phyloP scores from a whole-genome alignment of 1,140 invertebrate genomes.

The Pseudoatta argentina region DNA sequence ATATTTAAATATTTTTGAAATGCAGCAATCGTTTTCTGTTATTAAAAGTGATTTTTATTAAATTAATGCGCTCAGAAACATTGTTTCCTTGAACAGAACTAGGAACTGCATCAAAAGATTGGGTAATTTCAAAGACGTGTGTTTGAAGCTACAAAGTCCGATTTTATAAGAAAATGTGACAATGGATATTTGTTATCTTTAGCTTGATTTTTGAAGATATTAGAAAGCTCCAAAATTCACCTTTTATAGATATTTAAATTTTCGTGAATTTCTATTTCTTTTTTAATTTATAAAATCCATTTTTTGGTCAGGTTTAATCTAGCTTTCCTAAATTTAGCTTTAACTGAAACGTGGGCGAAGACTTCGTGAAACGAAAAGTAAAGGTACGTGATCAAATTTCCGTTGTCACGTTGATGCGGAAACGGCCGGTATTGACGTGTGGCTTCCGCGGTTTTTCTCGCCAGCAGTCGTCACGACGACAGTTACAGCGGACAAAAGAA shows the following conservation, averaged over 20 bases:
- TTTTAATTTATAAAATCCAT: not conserved
- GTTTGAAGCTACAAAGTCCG: not conserved
- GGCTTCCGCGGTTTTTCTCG: constrained; percentile 25
- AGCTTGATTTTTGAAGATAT: not conserved
- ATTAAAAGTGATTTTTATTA: not conserved
- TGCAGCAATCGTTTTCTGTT: not conserved
- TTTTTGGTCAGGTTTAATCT: not conserved
- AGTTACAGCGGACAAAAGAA: constrained; percentile 36
- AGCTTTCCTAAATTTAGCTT: not conserved
- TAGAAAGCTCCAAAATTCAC: not conserved
- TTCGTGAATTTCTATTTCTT: not conserved
- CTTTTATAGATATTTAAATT: not conserved
- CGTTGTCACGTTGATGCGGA: constrained; percentile 34
- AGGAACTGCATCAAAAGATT: not conserved
- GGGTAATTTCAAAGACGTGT: not conserved
- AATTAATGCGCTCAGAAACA: not conserved
- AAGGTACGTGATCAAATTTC: constrained; percentile 31
- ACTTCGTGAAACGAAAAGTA: not conserved
- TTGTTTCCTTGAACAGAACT: not conserved
- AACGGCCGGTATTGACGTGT: constrained; percentile 42
- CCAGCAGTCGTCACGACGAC: constrained; percentile 38
- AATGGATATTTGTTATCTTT: not conserved
- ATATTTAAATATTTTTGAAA: not conserved
- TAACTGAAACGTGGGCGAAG: not conserved
- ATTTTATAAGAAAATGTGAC: not conserved